Evolutionary conservation across 1,140 invertebrate species (phyloP), one percentile per base, ranked within the genome.

Genomic region (Mylabris phalerata): DNA sequence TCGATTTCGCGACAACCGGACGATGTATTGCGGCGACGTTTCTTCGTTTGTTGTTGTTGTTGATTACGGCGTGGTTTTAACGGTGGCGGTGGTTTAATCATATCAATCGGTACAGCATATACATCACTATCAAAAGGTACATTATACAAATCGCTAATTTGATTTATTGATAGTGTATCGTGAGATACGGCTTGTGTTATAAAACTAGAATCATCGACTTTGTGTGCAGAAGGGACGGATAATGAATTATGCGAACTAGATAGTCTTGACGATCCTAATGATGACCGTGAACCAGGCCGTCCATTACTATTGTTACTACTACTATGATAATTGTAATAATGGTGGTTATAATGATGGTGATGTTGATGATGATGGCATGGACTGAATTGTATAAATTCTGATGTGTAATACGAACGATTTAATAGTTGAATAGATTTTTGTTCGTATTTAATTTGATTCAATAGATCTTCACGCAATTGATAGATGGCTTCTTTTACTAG

Each of bases 131-230:
- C 88, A 62, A 89, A 87, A 43, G 89, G 89, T 43, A 91, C 89
- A 74, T 89, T 91, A 69, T 91, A 91, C 77, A 90, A 84, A 68
- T 91, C 89, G 27, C 85, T 86, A 27, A 89, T 89, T 60, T 87
- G 85, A 60, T 81, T 82, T 4, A 82, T 82, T 13, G 80, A 78
- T 7, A 90, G 72, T 0, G 87, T 85, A 65, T 90, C 88, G 63
- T 90, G 88, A 0, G 88, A 90, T 78, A 90, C 89, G 11, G 88
- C 89, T 65, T 89, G 89, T 1, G 88, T 90, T 48, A 92, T 92
- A 66, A 92, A 92, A 61, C 83, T 89, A 4, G 88, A 90, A 67
- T 90, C 88, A 61, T 92, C 89, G 0, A 79, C 84, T 71, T 85
- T 85, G 49, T 83, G 81, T 4, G 82, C 77, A 7, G 79, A 72